These are phyloP conservation scores for Myopa testacea DNA, from an alignment of 2,888 invertebrate species.

Conservation along the genomic window DNA sequence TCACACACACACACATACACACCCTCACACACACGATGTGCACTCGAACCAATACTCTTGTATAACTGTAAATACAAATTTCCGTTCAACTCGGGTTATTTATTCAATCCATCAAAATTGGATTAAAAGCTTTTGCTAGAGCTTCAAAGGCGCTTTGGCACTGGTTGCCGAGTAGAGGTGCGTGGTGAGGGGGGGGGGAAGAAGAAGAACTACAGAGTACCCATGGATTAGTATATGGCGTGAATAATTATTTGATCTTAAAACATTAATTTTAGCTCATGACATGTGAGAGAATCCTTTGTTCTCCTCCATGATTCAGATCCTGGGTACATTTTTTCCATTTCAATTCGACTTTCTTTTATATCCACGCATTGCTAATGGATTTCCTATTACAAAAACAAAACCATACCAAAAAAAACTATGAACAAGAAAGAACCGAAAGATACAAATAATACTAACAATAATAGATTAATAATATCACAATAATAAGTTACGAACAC, in stretches of 20 bases:
- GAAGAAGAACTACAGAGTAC: not conserved
- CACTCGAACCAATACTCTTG: not conserved
- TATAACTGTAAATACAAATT: not conserved
- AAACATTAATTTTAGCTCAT: not conserved
- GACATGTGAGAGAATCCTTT: not conserved
- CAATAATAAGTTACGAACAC: too few relatives aligned
- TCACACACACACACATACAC: too few relatives aligned
- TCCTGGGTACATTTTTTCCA: not conserved
- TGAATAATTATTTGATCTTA: constrained; percentile 8
- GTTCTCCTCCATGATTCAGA: not conserved
- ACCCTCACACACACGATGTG: too few relatives aligned
- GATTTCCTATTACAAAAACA: too few relatives aligned
- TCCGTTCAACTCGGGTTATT: constrained; percentile 11
- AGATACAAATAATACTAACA: too few relatives aligned
- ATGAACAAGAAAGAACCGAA: too few relatives aligned
- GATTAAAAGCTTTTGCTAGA: constrained; percentile 32
- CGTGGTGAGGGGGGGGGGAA: not conserved
- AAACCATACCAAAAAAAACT: too few relatives aligned
- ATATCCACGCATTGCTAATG: too few relatives aligned
- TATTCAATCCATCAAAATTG: constrained; percentile 36
- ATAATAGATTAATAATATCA: too few relatives aligned
- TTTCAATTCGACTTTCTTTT: too few relatives aligned
- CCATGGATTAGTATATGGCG: constrained; percentile 3
- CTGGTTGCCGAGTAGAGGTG: not conserved
- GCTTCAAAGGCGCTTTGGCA: constrained; percentile 7